These are phyloP conservation scores for Eupithecia insigniata DNA, from an alignment of 2,888 invertebrate species.

Conservation along the genomic window DNA sequence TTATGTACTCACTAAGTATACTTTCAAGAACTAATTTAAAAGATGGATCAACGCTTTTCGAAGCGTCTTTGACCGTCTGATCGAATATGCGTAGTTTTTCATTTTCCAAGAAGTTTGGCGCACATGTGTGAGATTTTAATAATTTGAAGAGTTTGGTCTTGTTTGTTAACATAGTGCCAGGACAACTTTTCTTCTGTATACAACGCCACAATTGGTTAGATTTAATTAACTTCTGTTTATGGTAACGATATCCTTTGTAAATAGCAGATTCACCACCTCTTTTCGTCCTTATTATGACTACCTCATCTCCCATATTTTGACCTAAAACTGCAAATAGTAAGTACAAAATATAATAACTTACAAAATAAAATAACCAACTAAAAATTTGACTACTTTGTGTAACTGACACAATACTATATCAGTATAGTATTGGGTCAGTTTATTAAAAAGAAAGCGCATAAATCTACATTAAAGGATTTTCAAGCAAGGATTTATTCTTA, in stretches of 20 bases:
- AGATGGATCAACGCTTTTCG: not conserved
- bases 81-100: constrained; percentile 19
- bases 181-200: constrained; percentile 5
- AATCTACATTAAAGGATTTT: too few species aligned
- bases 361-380: too few species aligned
- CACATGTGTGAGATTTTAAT: constrained; percentile 18
- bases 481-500: too few species aligned
- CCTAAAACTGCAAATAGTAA: not conserved
- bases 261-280: constrained; percentile 15
- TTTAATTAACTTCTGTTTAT: constrained; percentile 13
- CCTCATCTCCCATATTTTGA: not conserved
- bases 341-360: not conserved
- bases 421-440: too few species aligned
- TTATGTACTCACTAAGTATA: too few species aligned
- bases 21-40: too few species aligned
- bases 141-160: constrained; percentile 6
- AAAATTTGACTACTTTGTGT: too few species aligned
- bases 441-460: too few species aligned
- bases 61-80: not conserved
- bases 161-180: constrained; percentile 12
- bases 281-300: constrained; percentile 2
- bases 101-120: constrained; percentile 13
- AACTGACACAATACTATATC: not conserved
- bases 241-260: constrained; percentile 19
- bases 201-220: constrained; percentile 22